Conservation (phyloP, 2,797 vertebrate genomes). For the Netta rufina region DNA sequence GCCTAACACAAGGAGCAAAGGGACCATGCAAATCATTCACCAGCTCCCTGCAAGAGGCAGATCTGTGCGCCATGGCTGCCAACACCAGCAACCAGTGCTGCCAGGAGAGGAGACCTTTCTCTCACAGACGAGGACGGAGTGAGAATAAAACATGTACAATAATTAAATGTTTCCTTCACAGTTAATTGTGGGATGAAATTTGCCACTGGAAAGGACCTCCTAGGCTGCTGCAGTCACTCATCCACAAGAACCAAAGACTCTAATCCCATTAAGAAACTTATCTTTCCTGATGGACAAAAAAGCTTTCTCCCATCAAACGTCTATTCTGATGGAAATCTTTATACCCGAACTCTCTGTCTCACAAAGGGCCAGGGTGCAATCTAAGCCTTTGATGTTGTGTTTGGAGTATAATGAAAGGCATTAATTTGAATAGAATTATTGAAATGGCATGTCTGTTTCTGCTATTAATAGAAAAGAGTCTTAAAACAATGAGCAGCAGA, state of each 20-base stretch:
- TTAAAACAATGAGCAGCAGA: constrained; percentile 62
- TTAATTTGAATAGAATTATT: constrained; percentile 73
- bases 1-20: background rate
- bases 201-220: constrained; percentile 23
- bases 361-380: constrained; percentile 63
- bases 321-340: constrained; percentile 70
- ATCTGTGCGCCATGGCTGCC: background rate
- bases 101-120: background rate
- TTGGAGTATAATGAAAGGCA: constrained; percentile 70
- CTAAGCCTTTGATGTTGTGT: constrained; percentile 64
- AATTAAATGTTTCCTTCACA: background rate
- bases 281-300: constrained; percentile 58
- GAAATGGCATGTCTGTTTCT: constrained; percentile 67
- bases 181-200: background rate
- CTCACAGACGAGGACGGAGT: background rate
- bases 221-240: constrained; percentile 30
- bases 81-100: background rate
- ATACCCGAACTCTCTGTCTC: constrained; percentile 42
- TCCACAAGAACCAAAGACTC: constrained; percentile 26
- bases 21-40: rapidly evolving
- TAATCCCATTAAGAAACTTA: constrained; percentile 63
- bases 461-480: constrained; percentile 63
- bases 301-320: constrained; percentile 59
- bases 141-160: background rate
- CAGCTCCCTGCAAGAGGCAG: background rate